These are phyloP conservation scores for Picus viridis DNA, from an alignment of 2,797 vertebrate species.

Conservation along the genomic window DNA sequence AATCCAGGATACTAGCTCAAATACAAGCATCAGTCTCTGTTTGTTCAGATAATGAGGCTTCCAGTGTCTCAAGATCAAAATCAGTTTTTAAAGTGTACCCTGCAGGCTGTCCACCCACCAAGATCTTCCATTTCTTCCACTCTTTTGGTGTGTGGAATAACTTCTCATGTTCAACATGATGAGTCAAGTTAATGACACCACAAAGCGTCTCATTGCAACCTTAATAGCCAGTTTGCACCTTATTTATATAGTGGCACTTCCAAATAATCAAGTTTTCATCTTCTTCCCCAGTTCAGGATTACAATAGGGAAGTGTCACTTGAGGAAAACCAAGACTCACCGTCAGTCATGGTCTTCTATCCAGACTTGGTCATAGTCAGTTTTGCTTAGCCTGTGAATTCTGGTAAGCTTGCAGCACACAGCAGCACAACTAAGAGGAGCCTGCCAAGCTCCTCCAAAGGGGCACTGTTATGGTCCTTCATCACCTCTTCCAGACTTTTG, in stretches of 20 bases:
- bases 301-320: background rate
- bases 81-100: background rate
- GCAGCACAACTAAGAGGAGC: background rate
- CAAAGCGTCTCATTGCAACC: background rate
- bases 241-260: background rate
- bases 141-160: background rate
- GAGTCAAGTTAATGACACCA: background rate
- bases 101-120: background rate
- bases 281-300: background rate
- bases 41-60: constrained; percentile 14
- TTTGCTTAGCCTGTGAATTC: background rate
- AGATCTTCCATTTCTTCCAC: background rate
- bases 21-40: background rate
- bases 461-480: background rate
- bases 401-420: background rate
- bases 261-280: background rate
- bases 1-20: background rate
- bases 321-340: background rate
- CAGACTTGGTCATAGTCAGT: background rate
- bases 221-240: background rate
- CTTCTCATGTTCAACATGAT: fast-evolving
- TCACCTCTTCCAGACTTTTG: background rate
- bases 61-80: background rate
- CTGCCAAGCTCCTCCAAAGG: background rate
- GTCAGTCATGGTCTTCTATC: background rate